These are phyloP conservation scores for Caerostris extrusa DNA, from an alignment of 1,140 invertebrate genomes.

Conservation along the genomic window DNA sequence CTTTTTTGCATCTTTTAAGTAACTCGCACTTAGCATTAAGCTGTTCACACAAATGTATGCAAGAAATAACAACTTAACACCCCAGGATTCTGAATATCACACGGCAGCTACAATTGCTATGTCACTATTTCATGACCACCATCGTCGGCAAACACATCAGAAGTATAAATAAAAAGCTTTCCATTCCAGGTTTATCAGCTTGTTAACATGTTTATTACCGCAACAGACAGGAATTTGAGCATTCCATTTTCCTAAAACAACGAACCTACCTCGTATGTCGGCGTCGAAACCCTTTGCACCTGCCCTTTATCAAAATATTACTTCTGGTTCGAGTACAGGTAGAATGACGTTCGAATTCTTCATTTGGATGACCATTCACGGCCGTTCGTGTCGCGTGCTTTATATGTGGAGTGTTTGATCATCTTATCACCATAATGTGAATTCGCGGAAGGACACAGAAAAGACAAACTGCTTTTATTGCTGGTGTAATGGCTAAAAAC, in stretches of 20 bases:
- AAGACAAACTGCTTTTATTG: neutral
- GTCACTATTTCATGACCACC: neutral
- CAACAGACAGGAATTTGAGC: neutral
- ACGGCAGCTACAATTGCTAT: neutral
- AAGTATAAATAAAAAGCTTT: neutral
- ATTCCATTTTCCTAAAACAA: slow-evolving; percentile 22
- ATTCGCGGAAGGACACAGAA: neutral
- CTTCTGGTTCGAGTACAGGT: slow-evolving; percentile 29
- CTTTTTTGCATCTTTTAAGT: too few relatives aligned
- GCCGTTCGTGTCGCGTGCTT: slow-evolving; percentile 32
- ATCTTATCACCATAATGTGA: slow-evolving; percentile 12
- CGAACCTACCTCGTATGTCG: slow-evolving; percentile 17
- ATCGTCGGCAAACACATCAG: neutral
- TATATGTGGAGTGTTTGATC: slow-evolving; percentile 19
- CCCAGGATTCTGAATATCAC: neutral
- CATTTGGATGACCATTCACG: slow-evolving; percentile 48
- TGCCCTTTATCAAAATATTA: slow-evolving; percentile 5
- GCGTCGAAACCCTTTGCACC: neutral
- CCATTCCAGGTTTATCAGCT: neutral
- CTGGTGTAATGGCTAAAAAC: neutral
- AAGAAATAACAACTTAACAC: neutral
- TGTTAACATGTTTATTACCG: slow-evolving; percentile 26
- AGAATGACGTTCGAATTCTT: slow-evolving; percentile 46
- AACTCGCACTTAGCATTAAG: neutral
- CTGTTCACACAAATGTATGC: neutral